Evolutionary conservation across 2,888 invertebrate species (phyloP), one percentile per base, ranked within the genome.

Genomic region (Helobdella robusta): DNA sequence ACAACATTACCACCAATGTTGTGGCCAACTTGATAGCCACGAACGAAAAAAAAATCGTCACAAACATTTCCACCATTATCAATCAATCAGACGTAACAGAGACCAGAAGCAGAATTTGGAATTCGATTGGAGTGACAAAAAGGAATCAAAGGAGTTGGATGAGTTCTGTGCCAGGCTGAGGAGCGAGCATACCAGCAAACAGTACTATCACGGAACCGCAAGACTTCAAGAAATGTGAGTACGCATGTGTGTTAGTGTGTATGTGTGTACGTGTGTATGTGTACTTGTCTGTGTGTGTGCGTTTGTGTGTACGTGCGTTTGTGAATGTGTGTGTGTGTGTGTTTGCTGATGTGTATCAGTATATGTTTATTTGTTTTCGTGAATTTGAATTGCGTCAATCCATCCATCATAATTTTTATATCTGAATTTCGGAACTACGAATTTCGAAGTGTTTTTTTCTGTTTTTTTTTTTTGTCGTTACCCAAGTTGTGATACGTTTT

Each of bases 91-190:
- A 34, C 84, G 87, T 72, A 86, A 89, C 74, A 87, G 88, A 74
- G 85, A 88, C 20, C 86, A 87, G 0, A 91, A 92, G 76, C 85
- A 87, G 70, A 84, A 86, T 52, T 82, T 92, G 67, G 92, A 93
- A 80, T 87, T 85, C 74, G 91, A 92, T 77, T 92, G 91, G 90
- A 90, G 90, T 73, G 90, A 92, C 75, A 93, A 93, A 81, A 84
- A 84, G 66, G 85, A 88, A 75, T 85, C 90, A 0, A 86, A 88
- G 73, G 85, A 86, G 71, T 85, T 89, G 2, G 91, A 91, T 73
- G 79, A 86, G 0, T 79, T 80, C 0, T 87, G 87, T 76, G 82
- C 86, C 50, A 83, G 85, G 11, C 81, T 91, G 5, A 85, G 84
- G 68, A 86, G 88, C 83, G 73, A 87, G 81, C 58, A 85, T 84